Conservation (phyloP, 2,797 vertebrate species). For the Crocodylus rhombifer region DNA sequence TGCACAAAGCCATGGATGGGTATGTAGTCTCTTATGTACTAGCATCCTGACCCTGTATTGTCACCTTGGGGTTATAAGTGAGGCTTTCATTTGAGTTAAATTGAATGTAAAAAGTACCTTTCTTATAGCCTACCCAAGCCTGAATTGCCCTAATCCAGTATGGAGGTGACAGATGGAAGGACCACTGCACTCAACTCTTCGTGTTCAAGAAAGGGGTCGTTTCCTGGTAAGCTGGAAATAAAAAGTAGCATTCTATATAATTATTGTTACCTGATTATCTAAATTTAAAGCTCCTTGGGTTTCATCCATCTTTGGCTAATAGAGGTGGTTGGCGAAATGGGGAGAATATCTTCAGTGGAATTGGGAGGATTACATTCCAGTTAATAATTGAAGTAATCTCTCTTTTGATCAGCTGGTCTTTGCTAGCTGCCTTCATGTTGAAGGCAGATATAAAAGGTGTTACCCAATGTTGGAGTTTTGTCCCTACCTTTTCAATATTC, state of each 20-base stretch:
- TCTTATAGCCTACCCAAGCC: background rate
- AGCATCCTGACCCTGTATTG: background rate
- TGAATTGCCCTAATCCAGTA: background rate
- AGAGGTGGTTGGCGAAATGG: background rate
- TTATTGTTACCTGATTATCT: background rate
- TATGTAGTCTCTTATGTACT: background rate
- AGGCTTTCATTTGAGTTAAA: background rate
- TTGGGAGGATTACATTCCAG: fast-evolving
- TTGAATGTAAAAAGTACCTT: background rate
- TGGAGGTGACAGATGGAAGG: background rate
- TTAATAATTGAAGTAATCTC: background rate
- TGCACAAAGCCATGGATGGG: background rate
- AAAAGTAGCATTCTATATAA: background rate
- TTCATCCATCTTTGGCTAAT: background rate
- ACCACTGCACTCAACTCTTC: background rate
- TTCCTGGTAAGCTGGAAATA: background rate
- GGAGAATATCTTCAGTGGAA: background rate
- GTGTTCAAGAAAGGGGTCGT: fast-evolving
- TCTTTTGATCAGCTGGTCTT: background rate
- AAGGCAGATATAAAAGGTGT: background rate
- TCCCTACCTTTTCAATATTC: background rate
- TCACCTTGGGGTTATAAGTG: background rate
- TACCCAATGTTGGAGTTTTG: background rate
- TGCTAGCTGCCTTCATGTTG: background rate
- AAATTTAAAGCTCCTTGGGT: background rate